Evolutionary conservation across 2,113 vertebrate genomes (phyloP).

Genomic region (Urocitellus parryii): DNA sequence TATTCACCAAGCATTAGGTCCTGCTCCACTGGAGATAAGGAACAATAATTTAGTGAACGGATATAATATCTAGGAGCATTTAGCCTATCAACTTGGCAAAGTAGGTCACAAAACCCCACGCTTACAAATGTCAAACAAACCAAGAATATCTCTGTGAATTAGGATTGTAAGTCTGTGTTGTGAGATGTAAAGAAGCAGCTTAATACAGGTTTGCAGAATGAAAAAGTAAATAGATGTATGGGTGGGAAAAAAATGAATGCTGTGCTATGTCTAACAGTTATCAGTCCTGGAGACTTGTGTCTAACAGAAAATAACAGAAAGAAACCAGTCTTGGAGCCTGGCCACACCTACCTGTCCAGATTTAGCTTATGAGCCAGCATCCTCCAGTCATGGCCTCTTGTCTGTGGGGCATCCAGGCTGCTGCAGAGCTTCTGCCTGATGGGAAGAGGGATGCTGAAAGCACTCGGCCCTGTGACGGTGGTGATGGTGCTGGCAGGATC

Average conservation of each 20-base stretch:
- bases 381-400: constrained; percentile 97
- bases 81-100: not conserved
- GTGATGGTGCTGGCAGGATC: constrained; percentile 94
- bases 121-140: not conserved
- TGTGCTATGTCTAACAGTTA: not conserved
- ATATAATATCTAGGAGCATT: not conserved
- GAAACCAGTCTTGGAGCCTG: not conserved
- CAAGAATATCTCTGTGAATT: not conserved
- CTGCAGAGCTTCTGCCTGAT: constrained; percentile 98
- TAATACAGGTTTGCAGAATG: not conserved
- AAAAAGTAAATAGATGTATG: not conserved
- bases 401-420: constrained; percentile 97
- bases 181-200: not conserved
- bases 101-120: not conserved
- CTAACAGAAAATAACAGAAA: not conserved
- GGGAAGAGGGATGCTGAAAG: constrained; percentile 97
- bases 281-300: no score
- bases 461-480: constrained; percentile 93
- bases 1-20: not conserved
- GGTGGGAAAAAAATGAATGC: not conserved
- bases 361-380: constrained; percentile 98
- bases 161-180: not conserved
- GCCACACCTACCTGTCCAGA: constrained; percentile 93
- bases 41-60: not conserved
- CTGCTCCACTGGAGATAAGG: not conserved